Conservation (phyloP, 2,113 vertebrate genomes). For the Aspiorhynchus laticeps region DNA sequence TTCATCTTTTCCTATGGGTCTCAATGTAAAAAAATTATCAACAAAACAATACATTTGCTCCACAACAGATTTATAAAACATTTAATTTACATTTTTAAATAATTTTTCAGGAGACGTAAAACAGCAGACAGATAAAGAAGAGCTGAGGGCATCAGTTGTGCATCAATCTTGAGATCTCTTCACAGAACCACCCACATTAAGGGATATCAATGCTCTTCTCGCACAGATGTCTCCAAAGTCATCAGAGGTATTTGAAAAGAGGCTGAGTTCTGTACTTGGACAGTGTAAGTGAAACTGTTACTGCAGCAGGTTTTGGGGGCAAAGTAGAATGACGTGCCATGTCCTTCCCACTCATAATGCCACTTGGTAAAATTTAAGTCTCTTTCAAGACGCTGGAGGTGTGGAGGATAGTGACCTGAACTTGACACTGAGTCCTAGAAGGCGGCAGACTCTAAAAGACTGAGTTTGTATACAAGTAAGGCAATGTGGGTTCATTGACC, state of each 20-base stretch:
- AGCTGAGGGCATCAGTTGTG: constrained; percentile 32
- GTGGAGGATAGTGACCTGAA: constrained; percentile 49
- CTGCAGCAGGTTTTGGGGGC: constrained; percentile 22
- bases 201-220: constrained; percentile 14
- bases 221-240: constrained; percentile 44
- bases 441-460: constrained; percentile 24
- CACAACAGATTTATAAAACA: constrained; percentile 27
- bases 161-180: neutral
- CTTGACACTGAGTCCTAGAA: constrained; percentile 54
- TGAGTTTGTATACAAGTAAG: constrained; percentile 68
- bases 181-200: constrained; percentile 34
- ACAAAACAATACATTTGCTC: neutral
- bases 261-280: constrained; percentile 20
- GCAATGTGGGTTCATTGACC: constrained; percentile 60
- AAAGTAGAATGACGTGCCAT: neutral
- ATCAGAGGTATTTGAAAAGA: constrained; percentile 59
- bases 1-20: neutral
- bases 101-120: neutral
- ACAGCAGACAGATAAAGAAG: constrained; percentile 5
- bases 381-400: constrained; percentile 46
- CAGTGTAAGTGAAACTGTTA: neutral
- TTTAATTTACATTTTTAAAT: constrained; percentile 39
- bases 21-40: constrained; percentile 3
- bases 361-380: constrained; percentile 29
- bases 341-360: constrained; percentile 46